Evolutionary conservation across 1,140 invertebrate genomes (phyloP).

Genomic region (Lucilia cuprina): DNA sequence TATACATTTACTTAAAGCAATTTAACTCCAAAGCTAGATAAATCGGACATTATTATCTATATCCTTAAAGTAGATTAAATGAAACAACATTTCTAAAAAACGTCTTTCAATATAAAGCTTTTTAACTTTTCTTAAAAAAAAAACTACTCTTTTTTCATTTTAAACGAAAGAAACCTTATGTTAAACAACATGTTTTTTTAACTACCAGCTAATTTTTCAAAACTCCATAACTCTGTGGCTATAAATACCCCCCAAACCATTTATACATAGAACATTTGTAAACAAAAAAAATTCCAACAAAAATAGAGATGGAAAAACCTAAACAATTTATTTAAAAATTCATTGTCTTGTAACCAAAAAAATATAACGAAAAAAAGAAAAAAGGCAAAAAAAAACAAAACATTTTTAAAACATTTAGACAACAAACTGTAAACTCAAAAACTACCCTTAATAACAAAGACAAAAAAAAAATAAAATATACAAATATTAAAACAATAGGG

Average conservation of each 20-base stretch:
- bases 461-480: background rate
- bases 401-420: background rate
- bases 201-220: background rate
- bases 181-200: background rate
- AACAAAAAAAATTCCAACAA: background rate
- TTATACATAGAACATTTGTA: background rate
- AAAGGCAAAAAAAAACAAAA: background rate
- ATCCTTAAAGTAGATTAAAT: no score
- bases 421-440: background rate
- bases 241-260: background rate
- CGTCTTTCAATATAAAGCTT: no score
- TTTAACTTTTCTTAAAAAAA: no score
- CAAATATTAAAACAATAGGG: background rate
- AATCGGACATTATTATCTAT: no score
- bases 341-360: background rate
- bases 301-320: background rate
- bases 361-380: no score
- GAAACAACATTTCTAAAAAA: no score
- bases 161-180: conserved; percentile 1
- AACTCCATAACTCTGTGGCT: background rate
- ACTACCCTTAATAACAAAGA: background rate
- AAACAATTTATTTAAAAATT: conserved; percentile 12
- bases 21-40: no score
- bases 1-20: no score
- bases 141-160: background rate